phyloP scores from a whole-genome alignment of 2,113 vertebrate genomes.

The Peromyscus leucopus region DNA sequence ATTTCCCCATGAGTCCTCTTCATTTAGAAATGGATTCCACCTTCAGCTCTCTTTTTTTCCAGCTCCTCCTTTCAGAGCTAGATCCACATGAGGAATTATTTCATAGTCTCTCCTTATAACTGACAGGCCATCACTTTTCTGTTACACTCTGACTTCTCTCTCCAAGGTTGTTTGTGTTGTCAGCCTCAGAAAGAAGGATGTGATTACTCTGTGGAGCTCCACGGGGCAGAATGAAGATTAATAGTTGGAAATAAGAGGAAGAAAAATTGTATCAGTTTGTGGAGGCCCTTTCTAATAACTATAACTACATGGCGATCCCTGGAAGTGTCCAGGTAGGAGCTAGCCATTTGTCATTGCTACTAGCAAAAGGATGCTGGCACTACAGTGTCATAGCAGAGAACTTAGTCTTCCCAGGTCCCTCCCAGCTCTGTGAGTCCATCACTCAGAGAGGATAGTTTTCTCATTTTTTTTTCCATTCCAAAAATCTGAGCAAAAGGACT shows the following conservation, averaged over 20 bases:
- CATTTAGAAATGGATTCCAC: slow-evolving; percentile 38
- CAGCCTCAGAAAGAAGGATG: slow-evolving; percentile 52
- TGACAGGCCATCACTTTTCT: slow-evolving; percentile 39
- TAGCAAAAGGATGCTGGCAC: not conserved
- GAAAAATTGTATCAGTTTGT: slow-evolving; percentile 65
- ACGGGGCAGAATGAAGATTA: slow-evolving; percentile 63
- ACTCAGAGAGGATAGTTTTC: not conserved
- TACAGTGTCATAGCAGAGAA: not conserved
- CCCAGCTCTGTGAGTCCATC: not conserved
- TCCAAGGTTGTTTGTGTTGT: slow-evolving; percentile 68
- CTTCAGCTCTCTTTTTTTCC: not conserved
- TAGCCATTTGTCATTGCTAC: slow-evolving; percentile 38
- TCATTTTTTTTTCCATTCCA: not conserved
- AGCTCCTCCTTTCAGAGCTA: slow-evolving; percentile 29
- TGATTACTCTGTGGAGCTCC: slow-evolving; percentile 56
- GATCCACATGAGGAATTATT: slow-evolving; percentile 3
- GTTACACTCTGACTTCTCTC: slow-evolving; percentile 60
- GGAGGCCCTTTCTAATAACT: slow-evolving; percentile 64
- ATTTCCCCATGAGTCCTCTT: slow-evolving; percentile 53
- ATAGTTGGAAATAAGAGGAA: slow-evolving; percentile 36
- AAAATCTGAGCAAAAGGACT: slow-evolving; percentile 21
- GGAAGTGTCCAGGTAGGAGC: not conserved
- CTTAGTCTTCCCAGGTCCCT: not conserved
- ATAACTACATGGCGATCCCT: not conserved
- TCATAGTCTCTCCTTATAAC: not conserved